phyloP scores from a whole-genome alignment of 1,140 invertebrate genomes.

The Coptotermes formosanus region DNA sequence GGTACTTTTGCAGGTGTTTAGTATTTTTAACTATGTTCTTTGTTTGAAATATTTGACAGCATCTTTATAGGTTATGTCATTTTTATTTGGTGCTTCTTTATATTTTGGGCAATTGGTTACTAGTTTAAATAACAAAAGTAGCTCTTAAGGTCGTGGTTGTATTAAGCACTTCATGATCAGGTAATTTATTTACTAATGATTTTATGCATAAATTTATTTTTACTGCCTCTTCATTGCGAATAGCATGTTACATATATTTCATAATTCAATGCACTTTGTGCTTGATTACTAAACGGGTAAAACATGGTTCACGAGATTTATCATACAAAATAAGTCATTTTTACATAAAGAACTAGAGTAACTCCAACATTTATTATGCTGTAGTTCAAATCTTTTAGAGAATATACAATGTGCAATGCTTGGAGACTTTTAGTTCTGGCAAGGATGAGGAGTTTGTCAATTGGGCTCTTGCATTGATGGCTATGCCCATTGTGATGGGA shows the following conservation, averaged over 20 bases:
- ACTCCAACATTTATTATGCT: neutral
- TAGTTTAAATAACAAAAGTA: conserved; percentile 32
- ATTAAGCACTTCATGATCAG: conserved; percentile 29
- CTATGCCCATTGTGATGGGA: neutral
- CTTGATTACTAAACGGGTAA: conserved; percentile 35
- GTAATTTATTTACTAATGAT: conserved; percentile 34
- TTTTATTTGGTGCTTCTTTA: conserved; percentile 25
- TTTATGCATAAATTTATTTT: conserved; percentile 27
- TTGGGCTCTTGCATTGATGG: neutral
- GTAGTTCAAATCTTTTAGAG: neutral
- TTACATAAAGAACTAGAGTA: conserved; percentile 10
- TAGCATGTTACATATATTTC: conserved; percentile 27
- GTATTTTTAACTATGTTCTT: conserved; percentile 30
- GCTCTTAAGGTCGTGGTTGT: conserved; percentile 31
- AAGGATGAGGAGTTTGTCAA: conserved; percentile 6
- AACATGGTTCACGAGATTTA: conserved; percentile 19
- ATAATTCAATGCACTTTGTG: conserved; percentile 32
- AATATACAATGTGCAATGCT: conserved; percentile 3
- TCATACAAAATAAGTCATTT: neutral
- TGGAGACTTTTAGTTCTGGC: conserved; percentile 6
- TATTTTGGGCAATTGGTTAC: conserved; percentile 33
- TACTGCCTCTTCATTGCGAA: conserved; percentile 24
- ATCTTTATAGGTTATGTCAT: conserved; percentile 28
- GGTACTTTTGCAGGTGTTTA: conserved; percentile 33
- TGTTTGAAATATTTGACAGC: conserved; percentile 31